These are phyloP conservation scores for Phenganax stokvisi DNA, from an alignment of 92 coral and sea anemone species.

Conservation along the genomic window DNA sequence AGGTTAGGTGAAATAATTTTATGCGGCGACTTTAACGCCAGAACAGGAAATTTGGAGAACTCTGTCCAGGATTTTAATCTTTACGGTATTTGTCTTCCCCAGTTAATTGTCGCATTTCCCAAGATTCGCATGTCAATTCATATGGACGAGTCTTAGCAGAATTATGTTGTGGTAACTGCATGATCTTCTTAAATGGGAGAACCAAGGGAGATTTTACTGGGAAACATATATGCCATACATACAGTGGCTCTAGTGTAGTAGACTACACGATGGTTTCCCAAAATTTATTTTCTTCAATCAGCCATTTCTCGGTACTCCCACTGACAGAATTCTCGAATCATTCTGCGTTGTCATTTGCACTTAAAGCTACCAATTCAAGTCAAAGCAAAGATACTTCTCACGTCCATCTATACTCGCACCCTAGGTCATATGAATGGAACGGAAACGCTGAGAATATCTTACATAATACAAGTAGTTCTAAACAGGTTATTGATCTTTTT, in stretches of 20 bases:
- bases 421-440: not conserved
- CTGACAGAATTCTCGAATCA: not conserved
- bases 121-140: slow-evolving; percentile 11
- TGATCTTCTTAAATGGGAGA: slow-evolving; percentile 44
- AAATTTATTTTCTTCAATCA: not conserved
- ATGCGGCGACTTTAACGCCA: too few relatives aligned
- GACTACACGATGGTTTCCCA: slow-evolving; percentile 30
- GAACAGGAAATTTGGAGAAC: too few relatives aligned
- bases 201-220: slow-evolving; percentile 43
- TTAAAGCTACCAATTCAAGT: not conserved
- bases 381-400: not conserved
- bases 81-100: not conserved
- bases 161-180: slow-evolving; percentile 25
- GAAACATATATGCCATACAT: slow-evolving; percentile 40
- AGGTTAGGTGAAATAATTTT: too few relatives aligned
- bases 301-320: not conserved
- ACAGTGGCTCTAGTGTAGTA: slow-evolving; percentile 52
- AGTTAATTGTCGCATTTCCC: not conserved
- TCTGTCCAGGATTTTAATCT: too few relatives aligned
- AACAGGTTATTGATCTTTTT: too few relatives aligned
- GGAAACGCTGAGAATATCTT: not conserved
- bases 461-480: too few relatives aligned
- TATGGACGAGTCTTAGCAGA: slow-evolving; percentile 28
- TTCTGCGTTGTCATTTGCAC: not conserved
- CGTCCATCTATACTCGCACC: not conserved